Conservation (phyloP, 35 echinoderm and acorn worm species). For the Apostichopus californicus region DNA sequence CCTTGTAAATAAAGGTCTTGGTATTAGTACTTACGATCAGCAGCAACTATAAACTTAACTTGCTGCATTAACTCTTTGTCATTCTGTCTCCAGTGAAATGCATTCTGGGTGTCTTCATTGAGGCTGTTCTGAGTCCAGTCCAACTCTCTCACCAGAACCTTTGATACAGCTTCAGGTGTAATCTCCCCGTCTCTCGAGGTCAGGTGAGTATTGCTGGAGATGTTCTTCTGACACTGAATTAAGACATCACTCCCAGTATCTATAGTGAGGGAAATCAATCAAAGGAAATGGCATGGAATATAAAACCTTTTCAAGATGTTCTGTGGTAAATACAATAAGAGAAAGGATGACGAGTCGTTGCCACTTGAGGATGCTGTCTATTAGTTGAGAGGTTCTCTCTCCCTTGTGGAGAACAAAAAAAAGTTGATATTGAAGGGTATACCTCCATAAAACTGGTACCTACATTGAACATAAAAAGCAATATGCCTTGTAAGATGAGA, state of each 20-base stretch:
- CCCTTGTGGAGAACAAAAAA: too few species aligned
- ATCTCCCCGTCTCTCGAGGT: neutral
- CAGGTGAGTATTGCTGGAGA: neutral
- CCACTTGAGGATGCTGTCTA: too few species aligned
- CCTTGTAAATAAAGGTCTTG: too few species aligned
- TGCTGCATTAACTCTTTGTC: neutral
- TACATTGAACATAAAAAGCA: too few species aligned
- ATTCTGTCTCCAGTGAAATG: constrained; percentile 33
- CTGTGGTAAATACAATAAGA: too few species aligned
- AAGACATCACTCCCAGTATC: neutral
- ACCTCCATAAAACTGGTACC: too few species aligned
- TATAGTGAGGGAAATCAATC: neutral
- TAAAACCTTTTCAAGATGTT: too few species aligned
- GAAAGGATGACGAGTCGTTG: too few species aligned
- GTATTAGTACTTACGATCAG: neutral
- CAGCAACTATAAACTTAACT: constrained; percentile 21
- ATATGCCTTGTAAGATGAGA: too few species aligned
- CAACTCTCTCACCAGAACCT: constrained; percentile 14
- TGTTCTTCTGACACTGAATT: neutral
- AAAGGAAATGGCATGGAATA: too few species aligned
- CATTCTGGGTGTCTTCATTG: neutral
- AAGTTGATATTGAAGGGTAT: too few species aligned
- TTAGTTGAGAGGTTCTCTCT: too few species aligned
- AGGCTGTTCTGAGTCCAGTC: constrained; percentile 1
- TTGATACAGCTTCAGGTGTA: neutral